Conservation (phyloP, 35 echinoderm and acorn worm genomes). For the Chiridota heheva region DNA sequence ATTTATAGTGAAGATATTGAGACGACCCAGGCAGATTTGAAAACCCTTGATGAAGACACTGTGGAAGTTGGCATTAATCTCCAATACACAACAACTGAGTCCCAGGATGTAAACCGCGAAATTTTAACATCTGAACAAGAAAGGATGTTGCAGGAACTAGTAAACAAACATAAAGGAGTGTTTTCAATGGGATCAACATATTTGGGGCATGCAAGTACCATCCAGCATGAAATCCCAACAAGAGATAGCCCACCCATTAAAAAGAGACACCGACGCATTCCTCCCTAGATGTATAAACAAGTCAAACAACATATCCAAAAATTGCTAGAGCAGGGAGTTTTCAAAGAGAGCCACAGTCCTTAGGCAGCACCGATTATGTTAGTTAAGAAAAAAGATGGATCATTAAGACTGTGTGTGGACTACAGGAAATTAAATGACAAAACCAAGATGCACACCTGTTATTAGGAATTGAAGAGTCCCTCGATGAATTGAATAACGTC, state of each 20-base stretch:
- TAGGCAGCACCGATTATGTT: conserved; percentile 60
- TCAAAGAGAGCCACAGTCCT: conserved; percentile 44
- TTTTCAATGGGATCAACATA: no score
- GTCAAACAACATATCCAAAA: conserved; percentile 58
- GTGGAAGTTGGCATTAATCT: not conserved
- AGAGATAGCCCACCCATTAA: not conserved
- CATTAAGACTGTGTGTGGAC: conserved; percentile 49
- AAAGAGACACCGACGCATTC: conserved; percentile 10
- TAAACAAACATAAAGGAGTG: no score
- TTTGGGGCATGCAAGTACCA: not conserved
- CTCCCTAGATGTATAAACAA: conserved; percentile 43
- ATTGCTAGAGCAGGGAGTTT: conserved; percentile 29
- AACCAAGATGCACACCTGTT: not conserved
- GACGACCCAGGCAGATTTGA: not conserved
- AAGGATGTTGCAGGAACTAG: not conserved
- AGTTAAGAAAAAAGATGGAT: conserved; percentile 60
- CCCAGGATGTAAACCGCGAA: no score
- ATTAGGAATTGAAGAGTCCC: not conserved
- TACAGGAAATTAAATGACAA: conserved; percentile 39
- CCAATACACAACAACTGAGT: no score
- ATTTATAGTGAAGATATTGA: not conserved
- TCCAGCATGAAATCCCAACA: conserved; percentile 8
- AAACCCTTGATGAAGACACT: not conserved
- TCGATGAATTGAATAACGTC: not conserved
- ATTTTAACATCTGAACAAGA: not conserved